These are phyloP conservation scores for Leptoclinus maculatus DNA, from an alignment of 2,797 vertebrate species.

Conservation along the genomic window DNA sequence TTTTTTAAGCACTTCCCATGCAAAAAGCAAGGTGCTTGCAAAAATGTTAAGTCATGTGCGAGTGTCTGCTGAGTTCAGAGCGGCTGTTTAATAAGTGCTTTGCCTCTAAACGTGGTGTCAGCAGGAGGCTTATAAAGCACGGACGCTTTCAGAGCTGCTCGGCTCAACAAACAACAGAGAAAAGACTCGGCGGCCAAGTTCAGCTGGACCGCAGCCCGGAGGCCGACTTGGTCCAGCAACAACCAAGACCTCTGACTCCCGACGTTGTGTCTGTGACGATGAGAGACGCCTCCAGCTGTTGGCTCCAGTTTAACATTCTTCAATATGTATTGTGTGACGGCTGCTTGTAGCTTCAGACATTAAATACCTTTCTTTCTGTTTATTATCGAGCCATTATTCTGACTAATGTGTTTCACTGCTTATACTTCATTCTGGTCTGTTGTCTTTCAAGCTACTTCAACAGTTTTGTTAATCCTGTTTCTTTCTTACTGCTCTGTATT, in stretches of 20 bases:
- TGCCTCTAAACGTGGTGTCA: constrained; percentile 56
- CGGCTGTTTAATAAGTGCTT: constrained; percentile 63
- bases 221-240: background rate
- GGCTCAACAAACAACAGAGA: constrained; percentile 13
- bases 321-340: too few species aligned
- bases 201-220: constrained; percentile 21
- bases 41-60: constrained; percentile 68
- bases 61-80: constrained; percentile 59
- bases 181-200: constrained; percentile 17
- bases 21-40: constrained; percentile 66
- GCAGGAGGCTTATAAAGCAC: constrained; percentile 57
- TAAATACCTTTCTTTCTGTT: too few species aligned
- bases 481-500: too few species aligned
- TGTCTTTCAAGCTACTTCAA: too few species aligned
- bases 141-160: constrained; percentile 25
- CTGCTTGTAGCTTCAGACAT: too few species aligned
- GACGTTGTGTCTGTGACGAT: background rate
- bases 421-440: too few species aligned
- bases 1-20: constrained; percentile 71
- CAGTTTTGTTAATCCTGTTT: too few species aligned
- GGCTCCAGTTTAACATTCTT: background rate
- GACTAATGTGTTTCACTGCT: too few species aligned
- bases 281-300: background rate
- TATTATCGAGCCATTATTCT: too few species aligned
- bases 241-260: background rate